Base-by-base conservation (phyloP, 2,888 invertebrate genomes). In the Polietes domitor region DNA sequence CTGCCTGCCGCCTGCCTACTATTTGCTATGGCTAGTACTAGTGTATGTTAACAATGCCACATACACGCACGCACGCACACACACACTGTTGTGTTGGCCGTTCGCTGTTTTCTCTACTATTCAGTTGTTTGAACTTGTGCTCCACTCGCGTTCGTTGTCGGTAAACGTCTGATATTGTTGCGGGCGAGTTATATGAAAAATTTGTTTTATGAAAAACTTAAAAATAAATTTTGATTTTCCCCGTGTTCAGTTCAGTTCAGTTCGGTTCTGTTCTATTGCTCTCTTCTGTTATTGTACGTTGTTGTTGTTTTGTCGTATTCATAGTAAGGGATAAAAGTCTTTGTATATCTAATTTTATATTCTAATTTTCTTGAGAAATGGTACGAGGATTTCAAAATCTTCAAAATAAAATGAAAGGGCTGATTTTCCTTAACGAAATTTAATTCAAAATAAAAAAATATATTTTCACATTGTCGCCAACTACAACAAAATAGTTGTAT, bases 111-210 rank as follows among this genome's bases (percentile, higher is more conserved):
- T 70, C 21, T 50, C 7, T 72, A 53, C 24, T 75, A n/a, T 82
- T 79, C 72, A 76, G 72, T 83, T 83, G 76, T 58, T 71, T 80
- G 73, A 77, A 76, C 76, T 80, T 77, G 61, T 70, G 68, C 47
- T 83, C 80, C 80, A 43, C 63, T 80, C 80, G 71, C 80, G 80
- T 75, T 83, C 75, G 80, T 77, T 68, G 80, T 83, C 83, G 77
- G 32, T 77, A 68, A 77, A 80, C 83, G 77, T 83, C 83, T 83
- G 80, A 21, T 73, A 65, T 77, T 71, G 24, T 80, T 65, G 80
- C 77, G 80, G 80, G 83, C 80, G 83, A 80, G 32, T 75, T 80
- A 75, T 83, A 58, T 72, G 80, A 83, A 80, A 79, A 80, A 78
- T 75, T 68, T 73, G 58, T 41, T 70, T 70, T 70, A 63, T 58